Percentiles rank a stretch among this genome's conserved stretches.
These are phyloP conservation scores for Poeciliopsis turneri DNA, from an alignment of 2,797 vertebrate species.

Conservation along the genomic window DNA sequence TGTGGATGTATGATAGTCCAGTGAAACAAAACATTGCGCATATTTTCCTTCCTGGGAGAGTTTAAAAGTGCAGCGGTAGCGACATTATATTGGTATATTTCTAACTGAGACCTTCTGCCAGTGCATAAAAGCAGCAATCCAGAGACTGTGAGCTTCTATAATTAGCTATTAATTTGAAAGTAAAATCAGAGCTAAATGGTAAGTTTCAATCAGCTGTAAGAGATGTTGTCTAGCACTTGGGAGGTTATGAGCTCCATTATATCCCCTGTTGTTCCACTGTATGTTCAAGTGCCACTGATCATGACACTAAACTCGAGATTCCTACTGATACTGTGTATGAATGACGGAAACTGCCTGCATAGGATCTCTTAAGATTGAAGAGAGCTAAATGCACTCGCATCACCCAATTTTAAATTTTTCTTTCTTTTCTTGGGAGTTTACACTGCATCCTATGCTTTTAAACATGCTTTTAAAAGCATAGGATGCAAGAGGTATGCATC, in stretches of 20 bases:
- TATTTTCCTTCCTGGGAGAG: neutral
- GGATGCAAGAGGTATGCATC: neutral
- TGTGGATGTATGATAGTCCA: neutral
- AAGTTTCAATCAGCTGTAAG: neutral
- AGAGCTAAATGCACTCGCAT: neutral
- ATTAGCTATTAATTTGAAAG: conserved; percentile 7
- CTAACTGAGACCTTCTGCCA: neutral
- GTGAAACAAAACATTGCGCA: neutral
- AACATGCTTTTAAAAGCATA: neutral
- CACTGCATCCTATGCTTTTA: neutral
- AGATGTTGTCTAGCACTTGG: neutral
- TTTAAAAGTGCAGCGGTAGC: neutral
- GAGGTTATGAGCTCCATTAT: neutral
- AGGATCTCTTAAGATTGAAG: neutral
- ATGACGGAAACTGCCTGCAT: neutral
- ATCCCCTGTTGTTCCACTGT: neutral
- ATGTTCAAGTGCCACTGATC: neutral
- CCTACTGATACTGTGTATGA: neutral
- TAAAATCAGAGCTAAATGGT: neutral
- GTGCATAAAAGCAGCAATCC: neutral
- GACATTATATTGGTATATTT: neutral
- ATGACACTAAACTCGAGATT: neutral
- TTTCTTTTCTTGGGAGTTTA: neutral
- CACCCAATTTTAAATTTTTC: neutral
- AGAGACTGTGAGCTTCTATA: neutral